phyloP scores from a whole-genome alignment of 2,888 invertebrate genomes.

The Cacoxenus indagator region DNA sequence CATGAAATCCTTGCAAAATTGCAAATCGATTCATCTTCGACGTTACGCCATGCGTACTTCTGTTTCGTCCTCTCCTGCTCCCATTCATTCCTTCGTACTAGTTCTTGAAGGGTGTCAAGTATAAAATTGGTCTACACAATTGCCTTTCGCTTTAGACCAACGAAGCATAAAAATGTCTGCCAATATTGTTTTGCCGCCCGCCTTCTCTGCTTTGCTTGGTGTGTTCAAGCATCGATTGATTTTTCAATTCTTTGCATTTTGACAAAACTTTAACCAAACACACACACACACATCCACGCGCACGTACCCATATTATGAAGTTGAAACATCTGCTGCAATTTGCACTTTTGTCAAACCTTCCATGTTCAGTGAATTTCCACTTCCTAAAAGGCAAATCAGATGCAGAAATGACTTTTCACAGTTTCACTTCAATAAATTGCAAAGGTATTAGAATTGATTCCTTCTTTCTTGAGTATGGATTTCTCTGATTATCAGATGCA shows the following conservation, averaged over 20 bases:
- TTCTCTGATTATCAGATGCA: too few relatives aligned
- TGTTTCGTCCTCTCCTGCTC: background rate
- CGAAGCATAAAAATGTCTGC: constrained; percentile 59
- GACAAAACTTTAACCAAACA: constrained; percentile 19
- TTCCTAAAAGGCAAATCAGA: too few relatives aligned
- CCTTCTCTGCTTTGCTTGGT: background rate
- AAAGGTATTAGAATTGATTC: too few relatives aligned
- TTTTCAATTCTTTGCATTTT: constrained; percentile 39
- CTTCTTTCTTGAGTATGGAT: too few relatives aligned
- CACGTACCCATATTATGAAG: too few relatives aligned
- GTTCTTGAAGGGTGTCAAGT: constrained; percentile 42
- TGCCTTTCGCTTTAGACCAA: constrained; percentile 52
- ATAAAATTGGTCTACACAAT: constrained; percentile 45
- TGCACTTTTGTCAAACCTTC: too few relatives aligned
- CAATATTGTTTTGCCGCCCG: too few relatives aligned
- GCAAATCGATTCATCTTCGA: constrained; percentile 40
- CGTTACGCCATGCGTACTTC: background rate
- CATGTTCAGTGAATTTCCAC: too few relatives aligned
- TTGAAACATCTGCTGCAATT: too few relatives aligned
- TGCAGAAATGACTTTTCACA: too few relatives aligned
- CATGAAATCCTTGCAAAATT: constrained; percentile 41
- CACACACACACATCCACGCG: too few relatives aligned
- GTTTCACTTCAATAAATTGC: too few relatives aligned
- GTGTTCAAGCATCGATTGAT: constrained; percentile 49
- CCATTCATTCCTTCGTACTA: background rate